A percentile compares a stretch with the other conserved stretches of the same genome.
phyloP scores from a whole-genome alignment of 1,140 invertebrate species.

The Phocides pigmalion region DNA sequence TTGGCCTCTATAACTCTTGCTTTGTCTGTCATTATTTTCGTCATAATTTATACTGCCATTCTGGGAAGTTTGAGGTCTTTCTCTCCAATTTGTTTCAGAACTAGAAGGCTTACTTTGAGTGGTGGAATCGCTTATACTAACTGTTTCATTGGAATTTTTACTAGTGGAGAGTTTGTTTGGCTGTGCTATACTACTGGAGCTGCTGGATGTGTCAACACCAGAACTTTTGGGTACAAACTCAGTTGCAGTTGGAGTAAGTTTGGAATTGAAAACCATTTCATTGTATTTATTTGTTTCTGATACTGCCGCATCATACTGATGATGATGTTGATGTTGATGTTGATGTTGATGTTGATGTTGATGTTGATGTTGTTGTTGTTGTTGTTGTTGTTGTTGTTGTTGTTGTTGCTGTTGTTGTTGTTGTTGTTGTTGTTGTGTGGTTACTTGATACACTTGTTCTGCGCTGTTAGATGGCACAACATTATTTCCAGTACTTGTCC shows the following conservation, averaged over 20 bases:
- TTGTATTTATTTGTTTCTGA: slow-evolving; percentile 53
- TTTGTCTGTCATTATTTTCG: slow-evolving; percentile 16
- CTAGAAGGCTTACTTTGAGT: slow-evolving; percentile 48
- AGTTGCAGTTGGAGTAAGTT: slow-evolving; percentile 73
- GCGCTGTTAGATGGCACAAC: slow-evolving; percentile 44
- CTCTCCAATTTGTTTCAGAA: slow-evolving; percentile 66
- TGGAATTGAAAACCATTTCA: slow-evolving; percentile 72
- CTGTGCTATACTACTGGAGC: slow-evolving; percentile 25
- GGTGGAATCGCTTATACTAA: slow-evolving; percentile 40
- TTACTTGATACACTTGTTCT: slow-evolving; percentile 40
- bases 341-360: background rate
- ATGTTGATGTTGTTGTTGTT: slow-evolving; percentile 52
- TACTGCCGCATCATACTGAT: slow-evolving; percentile 47
- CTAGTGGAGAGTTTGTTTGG: slow-evolving; percentile 45
- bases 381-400: slow-evolving; percentile 51
- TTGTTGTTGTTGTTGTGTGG: slow-evolving; percentile 38
- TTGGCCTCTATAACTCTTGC: slow-evolving; percentile 31
- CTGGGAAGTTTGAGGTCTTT: slow-evolving; percentile 53
- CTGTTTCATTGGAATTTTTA: slow-evolving; percentile 38
- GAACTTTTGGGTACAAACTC: slow-evolving; percentile 79
- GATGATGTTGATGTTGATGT: slow-evolving; percentile 42
- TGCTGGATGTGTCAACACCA: slow-evolving; percentile 44
- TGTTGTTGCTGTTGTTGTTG: slow-evolving; percentile 51
- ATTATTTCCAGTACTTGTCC: slow-evolving; percentile 46
- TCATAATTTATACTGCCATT: slow-evolving; percentile 39